These are phyloP conservation scores for Anoplophora glabripennis DNA, from an alignment of 1,140 invertebrate genomes.

Conservation along the genomic window DNA sequence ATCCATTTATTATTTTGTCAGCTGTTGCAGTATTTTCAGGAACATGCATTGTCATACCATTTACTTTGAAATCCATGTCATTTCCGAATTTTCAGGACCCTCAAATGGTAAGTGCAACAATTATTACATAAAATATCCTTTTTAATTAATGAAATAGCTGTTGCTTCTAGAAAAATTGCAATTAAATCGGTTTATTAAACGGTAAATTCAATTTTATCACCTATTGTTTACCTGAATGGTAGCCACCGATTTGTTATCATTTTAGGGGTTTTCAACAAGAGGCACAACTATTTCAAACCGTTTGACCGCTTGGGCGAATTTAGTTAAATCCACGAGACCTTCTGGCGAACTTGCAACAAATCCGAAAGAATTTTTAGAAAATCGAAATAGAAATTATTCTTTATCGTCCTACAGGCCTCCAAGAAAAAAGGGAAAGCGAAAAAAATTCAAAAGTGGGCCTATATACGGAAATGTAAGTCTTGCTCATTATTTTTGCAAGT, in stretches of 20 bases:
- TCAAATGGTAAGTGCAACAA: slow-evolving; percentile 39
- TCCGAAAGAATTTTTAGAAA: slow-evolving; percentile 60
- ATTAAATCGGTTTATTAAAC: not conserved
- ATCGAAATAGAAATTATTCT: slow-evolving; percentile 31
- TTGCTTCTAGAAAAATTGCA: too few relatives aligned
- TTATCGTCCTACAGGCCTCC: slow-evolving; percentile 52
- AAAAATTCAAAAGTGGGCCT: slow-evolving; percentile 30
- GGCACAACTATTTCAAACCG: slow-evolving; percentile 76
- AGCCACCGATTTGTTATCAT: too few relatives aligned
- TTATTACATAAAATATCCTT: not conserved
- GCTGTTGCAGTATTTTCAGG: slow-evolving; percentile 39
- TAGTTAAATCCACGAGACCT: slow-evolving; percentile 69
- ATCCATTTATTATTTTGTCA: slow-evolving; percentile 41
- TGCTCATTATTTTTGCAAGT: too few relatives aligned
- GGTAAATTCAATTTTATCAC: slow-evolving; percentile 11
- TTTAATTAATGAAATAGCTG: too few relatives aligned
- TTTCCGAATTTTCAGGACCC: slow-evolving; percentile 45
- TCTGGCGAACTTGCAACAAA: slow-evolving; percentile 69
- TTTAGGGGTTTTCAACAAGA: slow-evolving; percentile 82
- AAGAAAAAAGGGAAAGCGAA: slow-evolving; percentile 48
- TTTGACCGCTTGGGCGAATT: slow-evolving; percentile 78
- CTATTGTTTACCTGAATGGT: not conserved
- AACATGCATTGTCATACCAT: slow-evolving; percentile 41
- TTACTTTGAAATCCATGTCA: slow-evolving; percentile 33
- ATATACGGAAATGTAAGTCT: slow-evolving; percentile 36